These are phyloP conservation scores for Calyptommatus sinebrachiatus DNA, from an alignment of 2,113 vertebrate genomes.

Conservation along the genomic window DNA sequence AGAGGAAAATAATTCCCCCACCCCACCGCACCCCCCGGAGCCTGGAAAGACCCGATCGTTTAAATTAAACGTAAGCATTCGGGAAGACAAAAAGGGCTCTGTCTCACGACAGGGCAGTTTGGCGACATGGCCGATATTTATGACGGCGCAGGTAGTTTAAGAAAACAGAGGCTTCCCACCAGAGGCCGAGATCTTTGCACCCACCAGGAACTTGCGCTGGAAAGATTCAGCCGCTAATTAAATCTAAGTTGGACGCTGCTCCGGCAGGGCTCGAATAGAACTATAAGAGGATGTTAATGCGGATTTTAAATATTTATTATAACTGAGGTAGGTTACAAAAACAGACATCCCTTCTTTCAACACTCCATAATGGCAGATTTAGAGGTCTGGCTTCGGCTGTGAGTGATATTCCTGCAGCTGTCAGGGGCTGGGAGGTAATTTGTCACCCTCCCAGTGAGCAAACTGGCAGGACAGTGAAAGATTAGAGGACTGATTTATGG, in stretches of 20 bases:
- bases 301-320: constrained; percentile 89
- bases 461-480: constrained; percentile 76
- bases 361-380: constrained; percentile 97
- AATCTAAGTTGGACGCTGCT: constrained; percentile 75
- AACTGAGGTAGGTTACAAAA: constrained; percentile 86
- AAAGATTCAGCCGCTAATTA: constrained; percentile 77
- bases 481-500: constrained; percentile 81
- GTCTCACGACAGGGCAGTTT: constrained; percentile 51
- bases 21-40: constrained; percentile 30
- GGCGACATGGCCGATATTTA: constrained; percentile 68
- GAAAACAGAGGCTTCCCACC: constrained; percentile 70
- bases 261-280: constrained; percentile 77
- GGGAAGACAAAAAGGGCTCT: constrained; percentile 60
- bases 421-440: constrained; percentile 79
- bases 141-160: constrained; percentile 73
- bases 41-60: constrained; percentile 68
- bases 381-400: constrained; percentile 83
- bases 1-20: constrained; percentile 48
- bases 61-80: constrained; percentile 70
- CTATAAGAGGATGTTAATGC: constrained; percentile 76
- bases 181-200: constrained; percentile 56
- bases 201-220: constrained; percentile 59
- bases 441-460: constrained; percentile 72
- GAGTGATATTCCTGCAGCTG: constrained; percentile 91
- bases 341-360: constrained; percentile 96